Evolutionary conservation across 2,888 invertebrate genomes (phyloP), one percentile per base, ranked within the genome.

Genomic region (Allacma fusca): DNA sequence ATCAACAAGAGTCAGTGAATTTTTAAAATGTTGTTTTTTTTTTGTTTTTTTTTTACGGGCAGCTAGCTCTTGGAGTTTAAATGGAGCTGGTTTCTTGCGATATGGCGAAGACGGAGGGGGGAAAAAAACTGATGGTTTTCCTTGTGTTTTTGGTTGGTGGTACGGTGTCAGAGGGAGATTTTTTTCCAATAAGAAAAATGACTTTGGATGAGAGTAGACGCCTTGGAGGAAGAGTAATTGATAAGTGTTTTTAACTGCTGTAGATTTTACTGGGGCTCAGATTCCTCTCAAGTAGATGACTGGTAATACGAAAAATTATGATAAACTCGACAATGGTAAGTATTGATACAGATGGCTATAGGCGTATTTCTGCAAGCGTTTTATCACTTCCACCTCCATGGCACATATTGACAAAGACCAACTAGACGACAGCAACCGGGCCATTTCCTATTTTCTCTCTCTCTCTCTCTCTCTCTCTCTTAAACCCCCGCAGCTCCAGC

Each of bases 391-490:
- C 74, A 78, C 78, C 65, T 77, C 77, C 77, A 70, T 79, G 70
- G 75, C 79, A 77, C 79, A 79, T 79, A 79, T 79, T 79, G 79
- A 79, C 77, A 79, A 79, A 80, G 80, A 72, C 78, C 78, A 70
- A 76, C 26, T 28, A 75, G 75, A 75, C 57, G 75, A 69, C 75
- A 75, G 76, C 62, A 75, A 74, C 78, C 76, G 76, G 80, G 78
- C 76, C 76, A 80, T 80, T 80, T 80, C 80, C 80, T 78, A 78
- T 80, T 80, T 80, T 79, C 80, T 71, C 80, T 75, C 62, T 62
- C 62, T 28, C 50, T 79, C 80, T 71, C 80, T 75, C 62, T 62
- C 62, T 28, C 50, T 43, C 65, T 67, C 65, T 43, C 78, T 73
- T 69, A 80, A 73, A 72, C 79, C 80, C 80, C 80, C 78, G 78